These are phyloP conservation scores for Gymnarchus niloticus DNA, from an alignment of 2,113 vertebrate genomes.

Conservation along the genomic window DNA sequence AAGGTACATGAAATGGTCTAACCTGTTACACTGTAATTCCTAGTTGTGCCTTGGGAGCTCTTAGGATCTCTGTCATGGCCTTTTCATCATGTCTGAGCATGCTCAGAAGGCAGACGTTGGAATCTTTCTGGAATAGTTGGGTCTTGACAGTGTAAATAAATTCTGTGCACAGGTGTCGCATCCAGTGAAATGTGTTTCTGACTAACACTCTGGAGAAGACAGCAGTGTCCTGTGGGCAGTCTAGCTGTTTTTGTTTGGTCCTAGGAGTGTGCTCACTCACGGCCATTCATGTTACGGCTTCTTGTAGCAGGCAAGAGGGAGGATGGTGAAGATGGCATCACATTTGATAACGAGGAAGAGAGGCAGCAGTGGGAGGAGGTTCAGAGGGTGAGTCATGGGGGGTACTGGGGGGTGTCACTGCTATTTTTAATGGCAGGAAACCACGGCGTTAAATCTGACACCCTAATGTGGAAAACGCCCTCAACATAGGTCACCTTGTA, in stretches of 20 bases:
- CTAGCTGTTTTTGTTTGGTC: too few species aligned
- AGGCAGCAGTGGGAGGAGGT: constrained; percentile 93
- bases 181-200: neutral
- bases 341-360: constrained; percentile 84
- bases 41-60: neutral
- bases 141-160: neutral
- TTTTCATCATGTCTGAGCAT: neutral
- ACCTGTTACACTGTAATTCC: neutral
- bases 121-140: neutral
- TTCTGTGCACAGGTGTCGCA: neutral
- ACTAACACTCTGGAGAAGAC: neutral
- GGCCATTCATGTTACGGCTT: neutral
- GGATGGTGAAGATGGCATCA: constrained; percentile 75
- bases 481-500: neutral
- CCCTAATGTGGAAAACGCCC: neutral
- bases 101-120: neutral
- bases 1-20: constrained; percentile 62
- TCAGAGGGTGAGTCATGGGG: constrained; percentile 71
- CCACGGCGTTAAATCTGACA: neutral
- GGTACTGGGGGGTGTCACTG: neutral
- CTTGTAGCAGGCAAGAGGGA: constrained; percentile 65
- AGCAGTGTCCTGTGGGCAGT: too few species aligned
- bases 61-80: neutral
- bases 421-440: neutral
- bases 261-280: neutral